Conservation (phyloP, 2,797 vertebrate species). For the Cephalopachus bancanus region DNA sequence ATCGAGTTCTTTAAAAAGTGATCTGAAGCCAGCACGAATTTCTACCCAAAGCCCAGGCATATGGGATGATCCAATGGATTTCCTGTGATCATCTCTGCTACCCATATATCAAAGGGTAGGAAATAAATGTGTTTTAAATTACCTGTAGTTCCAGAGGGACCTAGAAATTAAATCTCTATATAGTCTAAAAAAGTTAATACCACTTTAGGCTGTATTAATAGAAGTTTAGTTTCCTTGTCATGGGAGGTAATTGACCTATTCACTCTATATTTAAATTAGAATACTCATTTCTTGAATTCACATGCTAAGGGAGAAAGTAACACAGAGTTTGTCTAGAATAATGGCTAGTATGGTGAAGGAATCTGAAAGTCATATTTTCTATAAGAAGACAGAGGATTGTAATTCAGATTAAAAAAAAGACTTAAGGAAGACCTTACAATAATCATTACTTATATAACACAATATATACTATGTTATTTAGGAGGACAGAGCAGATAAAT, state of each 20-base stretch:
- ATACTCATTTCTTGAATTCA: constrained; percentile 37
- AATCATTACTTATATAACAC: background rate
- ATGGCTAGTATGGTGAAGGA: background rate
- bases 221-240: constrained; percentile 49
- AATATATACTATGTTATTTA: background rate
- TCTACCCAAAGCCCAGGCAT: background rate
- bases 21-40: constrained; percentile 31
- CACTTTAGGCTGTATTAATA: constrained; percentile 16
- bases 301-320: constrained; percentile 59
- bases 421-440: background rate
- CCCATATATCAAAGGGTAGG: background rate
- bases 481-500: background rate
- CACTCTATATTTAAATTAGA: constrained; percentile 56
- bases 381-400: background rate
- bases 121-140: constrained; percentile 66
- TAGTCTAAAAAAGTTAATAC: constrained; percentile 18
- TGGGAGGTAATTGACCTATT: constrained; percentile 58
- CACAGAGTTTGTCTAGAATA: constrained; percentile 39
- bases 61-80: constrained; percentile 12
- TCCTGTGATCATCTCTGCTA: background rate
- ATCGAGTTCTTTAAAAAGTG: constrained; percentile 38
- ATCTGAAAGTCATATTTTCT: constrained; percentile 3
- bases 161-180: constrained; percentile 63
- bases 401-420: constrained; percentile 38
- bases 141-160: background rate